Evolutionary conservation across 2,888 invertebrate genomes (phyloP), one percentile per base, ranked within the genome.

Genomic region (Drosophila prolongata): DNA sequence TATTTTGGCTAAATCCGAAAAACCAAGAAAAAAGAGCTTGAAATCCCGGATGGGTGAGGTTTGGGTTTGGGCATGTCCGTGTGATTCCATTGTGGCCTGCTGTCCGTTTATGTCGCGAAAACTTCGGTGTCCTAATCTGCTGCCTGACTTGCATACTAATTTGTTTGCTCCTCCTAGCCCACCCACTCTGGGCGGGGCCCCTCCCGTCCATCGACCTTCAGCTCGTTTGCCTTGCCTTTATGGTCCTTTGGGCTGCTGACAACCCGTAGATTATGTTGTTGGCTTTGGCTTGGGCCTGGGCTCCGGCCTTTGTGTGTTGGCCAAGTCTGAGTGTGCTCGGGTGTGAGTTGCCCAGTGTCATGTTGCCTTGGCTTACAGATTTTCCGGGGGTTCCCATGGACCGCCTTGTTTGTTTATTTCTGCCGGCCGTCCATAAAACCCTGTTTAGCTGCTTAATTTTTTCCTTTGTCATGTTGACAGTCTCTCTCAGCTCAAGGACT

Each of bases 91-190:
- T 40, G 38, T 70, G 57, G 65, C 58, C 61, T 66, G 56, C 47
- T 59, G 60, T 81, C 77, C 89, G 80, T 81, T 86, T 89, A 77
- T 85, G 88, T 87, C 83, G 87, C 83, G 88, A 87, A 88, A 87
- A 87, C 82, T 89, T 87, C 89, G 86, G 86, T 87, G 86, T 87
- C 86, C 89, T 87, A 87, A 87, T 87, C 86, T 87, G 88, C 82
- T 82, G 89, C 74, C 79, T 75, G 86, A 82, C 86, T 87, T 87
- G 86, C 86, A 87, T 87, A 89, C 86, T 87, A 87, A 87, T 87
- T 87, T 89, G 87, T 84, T 87, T 87, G 84, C 75, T 83, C 52
- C 75, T 37, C 34, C 46, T 55, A 6, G 3, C 6, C 49, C 16
- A 13, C 49, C 49, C 49, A 34, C 55, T 46, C 34, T 37, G 19